A percentile compares a stretch with the other conserved stretches of the same genome.
Evolutionary conservation across 2,113 vertebrate species (phyloP).

Genomic region (Platanista minor): DNA sequence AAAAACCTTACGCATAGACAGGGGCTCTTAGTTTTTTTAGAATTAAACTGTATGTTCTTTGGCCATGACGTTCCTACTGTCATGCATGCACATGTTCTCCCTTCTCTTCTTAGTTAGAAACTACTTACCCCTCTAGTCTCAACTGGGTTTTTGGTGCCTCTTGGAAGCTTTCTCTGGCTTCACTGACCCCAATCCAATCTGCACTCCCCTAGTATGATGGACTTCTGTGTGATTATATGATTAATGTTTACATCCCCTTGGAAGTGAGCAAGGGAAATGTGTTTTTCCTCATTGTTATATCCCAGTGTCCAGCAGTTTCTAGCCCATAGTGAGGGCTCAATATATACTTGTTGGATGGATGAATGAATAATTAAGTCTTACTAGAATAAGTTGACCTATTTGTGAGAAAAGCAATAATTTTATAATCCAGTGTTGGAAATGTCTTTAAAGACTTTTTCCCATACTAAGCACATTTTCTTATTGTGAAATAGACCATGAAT

Average conservation of each 20-base stretch:
- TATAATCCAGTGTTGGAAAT: slow-evolving; percentile 53
- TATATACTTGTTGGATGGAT: slow-evolving; percentile 55
- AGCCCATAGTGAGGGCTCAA: background rate
- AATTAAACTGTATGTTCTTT: background rate
- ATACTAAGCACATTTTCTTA: slow-evolving; percentile 72
- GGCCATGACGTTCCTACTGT: no score
- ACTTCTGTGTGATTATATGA: background rate
- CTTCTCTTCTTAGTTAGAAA: background rate
- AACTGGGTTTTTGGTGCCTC: background rate
- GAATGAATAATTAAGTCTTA: slow-evolving; percentile 64
- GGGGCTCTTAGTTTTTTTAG: background rate
- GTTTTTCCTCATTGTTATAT: background rate
- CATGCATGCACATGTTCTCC: background rate
- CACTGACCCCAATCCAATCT: background rate
- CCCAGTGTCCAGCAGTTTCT: background rate
- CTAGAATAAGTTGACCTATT: slow-evolving; percentile 58
- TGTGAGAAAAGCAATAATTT: slow-evolving; percentile 67
- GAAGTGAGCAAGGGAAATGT: background rate
- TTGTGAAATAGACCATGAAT: slow-evolving; percentile 71
- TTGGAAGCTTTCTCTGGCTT: background rate
- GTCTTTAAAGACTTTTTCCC: slow-evolving; percentile 51
- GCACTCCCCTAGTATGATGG: background rate
- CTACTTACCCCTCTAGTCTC: background rate
- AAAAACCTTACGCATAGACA: background rate
- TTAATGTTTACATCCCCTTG: background rate